phyloP scores from a whole-genome alignment of 2,888 invertebrate species.

The Drosophila leonis region DNA sequence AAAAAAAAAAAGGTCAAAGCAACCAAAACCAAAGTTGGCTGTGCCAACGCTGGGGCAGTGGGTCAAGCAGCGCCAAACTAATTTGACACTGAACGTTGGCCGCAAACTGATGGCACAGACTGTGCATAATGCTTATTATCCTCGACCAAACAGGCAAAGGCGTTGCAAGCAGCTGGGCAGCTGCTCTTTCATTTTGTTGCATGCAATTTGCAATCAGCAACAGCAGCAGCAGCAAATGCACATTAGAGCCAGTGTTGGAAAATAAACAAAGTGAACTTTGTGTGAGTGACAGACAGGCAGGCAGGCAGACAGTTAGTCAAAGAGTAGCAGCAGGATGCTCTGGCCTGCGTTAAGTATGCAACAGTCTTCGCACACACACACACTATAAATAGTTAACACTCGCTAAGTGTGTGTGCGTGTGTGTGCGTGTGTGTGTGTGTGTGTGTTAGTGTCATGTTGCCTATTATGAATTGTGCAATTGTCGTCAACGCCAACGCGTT shows the following conservation, averaged over 20 bases:
- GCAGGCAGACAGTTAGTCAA: constrained; percentile 26
- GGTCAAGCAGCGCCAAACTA: constrained; percentile 55
- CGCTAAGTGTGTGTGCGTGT: constrained; percentile 6
- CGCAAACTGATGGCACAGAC: constrained; percentile 39
- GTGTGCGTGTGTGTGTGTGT: constrained; percentile 8
- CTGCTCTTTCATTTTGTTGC: constrained; percentile 53
- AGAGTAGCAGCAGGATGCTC: constrained; percentile 9
- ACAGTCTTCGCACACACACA: constrained; percentile 40
- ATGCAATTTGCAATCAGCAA: constrained; percentile 71
- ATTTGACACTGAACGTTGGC: constrained; percentile 69
- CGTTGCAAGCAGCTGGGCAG: constrained; percentile 6
- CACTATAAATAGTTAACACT: constrained; percentile 63
- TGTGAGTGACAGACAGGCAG: constrained; percentile 50
- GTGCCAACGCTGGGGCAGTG: background rate
- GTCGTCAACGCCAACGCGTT: constrained; percentile 72
- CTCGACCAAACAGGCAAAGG: constrained; percentile 49
- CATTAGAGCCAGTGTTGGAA: constrained; percentile 69
- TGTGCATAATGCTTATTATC: constrained; percentile 76
- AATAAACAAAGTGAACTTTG: constrained; percentile 63
- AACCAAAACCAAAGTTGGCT: background rate
- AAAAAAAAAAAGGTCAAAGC: constrained; percentile 21
- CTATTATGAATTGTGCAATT: constrained; percentile 80
- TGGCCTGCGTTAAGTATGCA: constrained; percentile 29
- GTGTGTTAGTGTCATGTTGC: constrained; percentile 64
- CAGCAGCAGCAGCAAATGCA: constrained; percentile 38